Percentiles rank a stretch among this genome's conserved stretches.
These are phyloP conservation scores for Timandra comae DNA, from an alignment of 2,888 invertebrate species.

Conservation along the genomic window DNA sequence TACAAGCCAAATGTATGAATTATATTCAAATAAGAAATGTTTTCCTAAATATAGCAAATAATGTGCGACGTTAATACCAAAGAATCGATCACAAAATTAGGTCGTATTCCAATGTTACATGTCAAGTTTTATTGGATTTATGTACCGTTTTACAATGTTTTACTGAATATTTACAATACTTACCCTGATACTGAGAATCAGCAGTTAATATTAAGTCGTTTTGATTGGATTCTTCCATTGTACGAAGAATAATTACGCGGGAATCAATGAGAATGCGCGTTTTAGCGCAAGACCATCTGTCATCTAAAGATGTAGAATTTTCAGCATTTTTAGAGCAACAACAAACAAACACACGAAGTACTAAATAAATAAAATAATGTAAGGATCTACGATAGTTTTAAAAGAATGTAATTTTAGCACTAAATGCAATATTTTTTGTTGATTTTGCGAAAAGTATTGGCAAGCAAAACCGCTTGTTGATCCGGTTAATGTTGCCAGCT, in stretches of 20 bases:
- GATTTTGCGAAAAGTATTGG: constrained; percentile 26
- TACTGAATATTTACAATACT: constrained; percentile 21
- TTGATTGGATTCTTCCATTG: constrained; percentile 48
- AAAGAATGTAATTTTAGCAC: constrained; percentile 3
- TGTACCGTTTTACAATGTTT: constrained; percentile 18
- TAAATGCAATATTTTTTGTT: constrained; percentile 19
- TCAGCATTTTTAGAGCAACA: constrained; percentile 32
- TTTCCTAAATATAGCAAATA: no score
- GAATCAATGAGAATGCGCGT: constrained; percentile 48
- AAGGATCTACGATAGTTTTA: no score
- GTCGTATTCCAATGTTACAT: constrained; percentile 27
- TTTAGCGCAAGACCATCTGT: constrained; percentile 58
- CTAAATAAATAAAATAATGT: constrained; percentile 1
- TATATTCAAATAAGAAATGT: no score
- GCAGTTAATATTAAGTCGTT: constrained; percentile 30
- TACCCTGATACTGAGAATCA: constrained; percentile 40
- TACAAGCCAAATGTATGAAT: no score
- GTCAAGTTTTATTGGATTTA: constrained; percentile 25
- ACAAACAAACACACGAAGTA: no score
- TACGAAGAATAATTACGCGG: constrained; percentile 23
- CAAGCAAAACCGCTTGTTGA: constrained; percentile 60
- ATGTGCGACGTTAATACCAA: no score
- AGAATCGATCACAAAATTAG: constrained; percentile 26
- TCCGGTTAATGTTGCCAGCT: constrained; percentile 49
- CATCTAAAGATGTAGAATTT: constrained; percentile 39